Evolutionary conservation across 2,888 invertebrate genomes (phyloP), one percentile per base, ranked within the genome.

Genomic region (Bimastos eiseni): DNA sequence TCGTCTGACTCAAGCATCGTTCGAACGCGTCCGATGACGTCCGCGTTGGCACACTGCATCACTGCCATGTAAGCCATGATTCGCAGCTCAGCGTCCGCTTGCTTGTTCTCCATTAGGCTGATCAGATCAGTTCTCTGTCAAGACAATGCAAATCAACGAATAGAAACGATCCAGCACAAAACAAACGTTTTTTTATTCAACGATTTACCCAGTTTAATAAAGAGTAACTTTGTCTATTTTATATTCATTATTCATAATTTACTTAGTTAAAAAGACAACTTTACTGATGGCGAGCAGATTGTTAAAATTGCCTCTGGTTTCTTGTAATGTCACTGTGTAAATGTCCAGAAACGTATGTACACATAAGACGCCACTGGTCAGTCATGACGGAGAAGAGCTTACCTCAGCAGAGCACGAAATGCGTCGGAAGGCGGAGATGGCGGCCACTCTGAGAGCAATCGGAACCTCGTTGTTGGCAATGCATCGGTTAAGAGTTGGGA

Each of bases 21-120:
- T 83, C 55, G 88, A 30, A 93, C 86, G 34, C 30, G n/a, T 83
- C 83, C 24, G 55, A 92, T 49, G 90, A 91, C 41, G 38, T 38
- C 96, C 92, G 97, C 97, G 93, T 97, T 97, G 0, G 98, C 98
- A 94, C 98, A 99, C 90, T 96, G 96, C 97, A 98, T 98, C 11
- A 97, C 96, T 95, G 98, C 97, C 86, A 98, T 95, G 94, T 98
- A 98, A 1, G 98, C 97, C 15, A 97, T 97, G 89, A 98, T 97
- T 41, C 98, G 96, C 37, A 98, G 95, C 96, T 98, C 98, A 0
- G 97, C 96, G 94, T 98, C 97, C 92, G 97, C 96, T 4, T 96
- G 96, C 90, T 96, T 96, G 93, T 97, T 97, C 21, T 96, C 96
- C 95, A 97, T 98, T 36, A 97, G 44, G 70, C 33, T n/a, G 34